A percentile compares a stretch with the other conserved stretches of the same genome.
Evolutionary conservation across 2,888 invertebrate species (phyloP).

Genomic region (Merodon equestris): DNA sequence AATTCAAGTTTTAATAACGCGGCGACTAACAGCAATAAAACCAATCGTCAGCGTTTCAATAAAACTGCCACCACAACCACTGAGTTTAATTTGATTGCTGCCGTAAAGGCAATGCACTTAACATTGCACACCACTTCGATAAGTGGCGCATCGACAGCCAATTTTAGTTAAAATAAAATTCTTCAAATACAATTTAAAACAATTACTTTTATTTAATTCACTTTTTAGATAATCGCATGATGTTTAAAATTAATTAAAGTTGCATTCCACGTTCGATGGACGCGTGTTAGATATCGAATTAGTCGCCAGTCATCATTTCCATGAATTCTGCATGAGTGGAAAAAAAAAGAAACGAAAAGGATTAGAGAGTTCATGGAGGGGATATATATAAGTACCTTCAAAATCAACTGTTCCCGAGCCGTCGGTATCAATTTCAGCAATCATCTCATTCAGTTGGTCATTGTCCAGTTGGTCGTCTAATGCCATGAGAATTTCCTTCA

Average conservation of each 20-base stretch:
- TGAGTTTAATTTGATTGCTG: too few species aligned
- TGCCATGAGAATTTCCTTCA: conserved; percentile 96
- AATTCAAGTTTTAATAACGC: too few species aligned
- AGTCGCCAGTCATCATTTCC: conserved; percentile 98
- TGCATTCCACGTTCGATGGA: conserved; percentile 37
- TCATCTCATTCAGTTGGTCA: conserved; percentile 97
- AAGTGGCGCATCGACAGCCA: too few species aligned
- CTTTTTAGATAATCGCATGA: conserved; percentile 41
- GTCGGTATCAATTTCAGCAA: conserved; percentile 98
- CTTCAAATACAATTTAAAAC: conserved; percentile 38
- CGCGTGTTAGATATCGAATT: conserved; percentile 74
- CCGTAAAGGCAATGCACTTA: too few species aligned
- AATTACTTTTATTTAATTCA: conserved; percentile 60
- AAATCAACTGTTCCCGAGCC: conserved; percentile 99
- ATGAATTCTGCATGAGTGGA: conserved; percentile 89
- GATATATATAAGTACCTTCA: conserved; percentile 85
- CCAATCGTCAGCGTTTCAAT: too few species aligned
- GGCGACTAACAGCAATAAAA: too few species aligned
- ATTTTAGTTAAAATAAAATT: conserved; percentile 14
- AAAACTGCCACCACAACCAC: too few species aligned
- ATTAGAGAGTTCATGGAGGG: too few species aligned
- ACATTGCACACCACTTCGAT: too few species aligned
- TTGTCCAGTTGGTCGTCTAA: conserved; percentile 97
- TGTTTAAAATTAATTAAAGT: conserved; percentile 46
- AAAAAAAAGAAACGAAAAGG: conserved; percentile 10